Base-by-base conservation (phyloP, 2,113 vertebrate species). In the Ramphastos sulfuratus region DNA sequence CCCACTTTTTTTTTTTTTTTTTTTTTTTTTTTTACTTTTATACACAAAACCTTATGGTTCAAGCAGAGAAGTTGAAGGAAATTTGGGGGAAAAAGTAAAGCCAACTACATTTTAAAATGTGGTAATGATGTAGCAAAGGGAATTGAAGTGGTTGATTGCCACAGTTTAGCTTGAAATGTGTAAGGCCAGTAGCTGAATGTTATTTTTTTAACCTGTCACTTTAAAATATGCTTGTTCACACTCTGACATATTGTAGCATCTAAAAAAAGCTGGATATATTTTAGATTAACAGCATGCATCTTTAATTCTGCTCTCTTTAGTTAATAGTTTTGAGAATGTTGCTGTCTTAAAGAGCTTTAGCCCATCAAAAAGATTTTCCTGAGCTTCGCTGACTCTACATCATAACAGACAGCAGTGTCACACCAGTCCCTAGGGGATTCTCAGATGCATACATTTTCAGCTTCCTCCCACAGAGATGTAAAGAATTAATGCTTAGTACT, bases 391-490 rank as follows among this genome's bases (percentile, higher is more conserved):
- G 61, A 61, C 58, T 96, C n/a, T 79, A 64, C 28, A 44, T 95
- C n/a, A 86, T 46, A 92, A 56, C 56, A 15, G 37, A 93, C n/a
- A 85, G 48, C 66, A 93, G 9, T 42, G 85, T 75, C 82, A 93
- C 18, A 64, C 7, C 48, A 82, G 52, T 94, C 92, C 56, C 66
- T 81, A 84, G 70, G 75, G 72, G 66, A 77, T 87, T 69, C 77
- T 85, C 78, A 87, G 81, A 91, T 87, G 15, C 55, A 27, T 60
- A 42, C 31, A 80, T 35, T 58, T 54, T 93, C 87, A 76, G 78
- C 23, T 70, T 84, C 77, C 79, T 96, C 56, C 81, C 28, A 87
- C 84, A 89, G 88, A 96, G 93, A 87, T 96, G 91, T 92, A 87
- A 94, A 85, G 87, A 73, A 77, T 87, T 87, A 30, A 88, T 79